Percentiles rank a stretch among this genome's conserved stretches.
These are phyloP conservation scores for Chondrilla cf. caribensis DNA, from an alignment of 37 sponge, comb jelly and placozoan species.

Conservation along the genomic window DNA sequence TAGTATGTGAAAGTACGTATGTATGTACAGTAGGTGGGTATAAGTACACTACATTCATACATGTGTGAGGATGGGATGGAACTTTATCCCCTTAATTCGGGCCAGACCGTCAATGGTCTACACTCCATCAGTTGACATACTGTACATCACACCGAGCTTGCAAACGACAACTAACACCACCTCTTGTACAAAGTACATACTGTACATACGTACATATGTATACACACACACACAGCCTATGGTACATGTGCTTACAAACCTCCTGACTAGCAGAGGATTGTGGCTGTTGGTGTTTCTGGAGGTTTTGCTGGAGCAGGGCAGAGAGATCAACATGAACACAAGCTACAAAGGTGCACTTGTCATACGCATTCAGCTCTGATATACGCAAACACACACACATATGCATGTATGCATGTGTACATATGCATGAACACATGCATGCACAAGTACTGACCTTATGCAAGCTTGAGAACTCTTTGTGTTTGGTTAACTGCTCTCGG, in stretches of 20 bases:
- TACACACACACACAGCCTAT: neutral
- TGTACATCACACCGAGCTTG: too few species aligned
- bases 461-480: slow-evolving; percentile 89
- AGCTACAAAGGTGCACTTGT: neutral
- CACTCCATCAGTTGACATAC: too few species aligned
- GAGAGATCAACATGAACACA: neutral
- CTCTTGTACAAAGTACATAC: neutral
- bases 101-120: too few species aligned
- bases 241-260: neutral
- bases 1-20: too few species aligned
- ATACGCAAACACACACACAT: slow-evolving; percentile 9
- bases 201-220: neutral
- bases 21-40: too few species aligned
- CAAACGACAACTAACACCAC: too few species aligned
- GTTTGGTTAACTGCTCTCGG: slow-evolving; percentile 73
- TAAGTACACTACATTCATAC: too few species aligned
- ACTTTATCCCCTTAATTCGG: too few species aligned
- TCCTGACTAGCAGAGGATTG: neutral
- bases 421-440: neutral
- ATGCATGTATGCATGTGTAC: neutral
- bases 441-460: slow-evolving; percentile 74
- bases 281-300: slow-evolving; percentile 9
- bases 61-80: too few species aligned
- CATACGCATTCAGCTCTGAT: neutral
- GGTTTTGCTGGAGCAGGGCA: slow-evolving; percentile 26